A percentile compares a stretch with the other conserved stretches of the same genome.
phyloP scores from a whole-genome alignment of 2,113 vertebrate species.

The Galbula dea region DNA sequence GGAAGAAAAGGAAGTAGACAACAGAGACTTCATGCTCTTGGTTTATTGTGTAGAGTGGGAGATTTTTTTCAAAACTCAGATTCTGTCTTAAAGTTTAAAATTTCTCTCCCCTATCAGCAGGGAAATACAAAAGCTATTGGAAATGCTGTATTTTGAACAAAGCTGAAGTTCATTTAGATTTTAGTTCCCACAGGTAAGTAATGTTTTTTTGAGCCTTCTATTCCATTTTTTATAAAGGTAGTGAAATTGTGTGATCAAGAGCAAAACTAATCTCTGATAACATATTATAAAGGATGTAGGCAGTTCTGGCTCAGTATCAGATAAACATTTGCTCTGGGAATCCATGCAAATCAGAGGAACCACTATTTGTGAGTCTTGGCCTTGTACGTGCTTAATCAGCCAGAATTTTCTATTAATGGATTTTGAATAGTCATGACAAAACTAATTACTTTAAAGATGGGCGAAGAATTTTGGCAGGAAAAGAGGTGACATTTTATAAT shows the following conservation, averaged over 20 bases:
- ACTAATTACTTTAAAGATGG: constrained; percentile 14
- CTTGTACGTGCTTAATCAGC: background rate
- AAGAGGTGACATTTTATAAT: background rate
- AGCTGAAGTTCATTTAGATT: background rate
- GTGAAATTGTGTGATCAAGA: background rate
- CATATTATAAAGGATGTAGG: background rate
- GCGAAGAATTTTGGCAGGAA: background rate
- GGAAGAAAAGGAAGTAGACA: background rate
- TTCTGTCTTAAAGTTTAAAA: background rate
- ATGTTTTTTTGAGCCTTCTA: background rate
- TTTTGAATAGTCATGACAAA: constrained; percentile 23
- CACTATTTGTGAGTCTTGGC: background rate
- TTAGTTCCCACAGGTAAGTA: background rate
- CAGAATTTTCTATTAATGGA: constrained; percentile 26
- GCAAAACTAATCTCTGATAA: constrained; percentile 21
- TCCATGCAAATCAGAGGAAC: background rate
- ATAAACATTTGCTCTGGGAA: constrained; percentile 25
- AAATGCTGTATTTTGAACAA: background rate
- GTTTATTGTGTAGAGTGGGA: background rate
- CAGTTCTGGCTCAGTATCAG: background rate
- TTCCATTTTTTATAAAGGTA: background rate
- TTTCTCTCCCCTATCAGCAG: background rate
- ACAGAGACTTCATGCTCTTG: background rate
- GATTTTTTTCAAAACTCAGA: accelerated
- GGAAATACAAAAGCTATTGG: background rate